These are phyloP conservation scores for Pseudochirops cupreus DNA, from an alignment of 2,797 vertebrate genomes.

Conservation along the genomic window DNA sequence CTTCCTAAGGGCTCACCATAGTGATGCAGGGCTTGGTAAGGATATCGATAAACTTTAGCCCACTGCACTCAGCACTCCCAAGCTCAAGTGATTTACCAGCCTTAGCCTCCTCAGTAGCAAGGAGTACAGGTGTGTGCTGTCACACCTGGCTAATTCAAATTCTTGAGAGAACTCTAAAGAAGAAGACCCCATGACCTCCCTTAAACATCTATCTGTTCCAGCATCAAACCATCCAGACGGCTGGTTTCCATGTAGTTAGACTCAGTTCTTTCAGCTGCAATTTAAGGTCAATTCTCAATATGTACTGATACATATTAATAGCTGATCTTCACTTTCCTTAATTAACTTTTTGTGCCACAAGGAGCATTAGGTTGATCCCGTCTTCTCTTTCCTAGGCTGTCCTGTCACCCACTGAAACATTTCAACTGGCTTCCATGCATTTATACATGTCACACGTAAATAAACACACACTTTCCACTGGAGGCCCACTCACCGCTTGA, in stretches of 20 bases:
- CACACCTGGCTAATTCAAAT: not conserved
- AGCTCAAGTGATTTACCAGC: not conserved
- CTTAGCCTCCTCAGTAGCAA: not conserved
- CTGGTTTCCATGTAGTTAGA: not conserved
- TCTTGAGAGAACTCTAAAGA: slow-evolving; percentile 1
- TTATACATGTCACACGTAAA: too few relatives aligned
- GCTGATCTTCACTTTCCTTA: not conserved
- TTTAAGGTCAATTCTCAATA: slow-evolving; percentile 7
- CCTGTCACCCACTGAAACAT: not conserved
- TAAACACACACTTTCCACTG: not conserved
- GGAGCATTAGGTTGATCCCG: not conserved
- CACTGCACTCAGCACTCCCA: not conserved
- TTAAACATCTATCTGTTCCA: not conserved
- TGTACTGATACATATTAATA: not conserved
- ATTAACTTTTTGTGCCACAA: not conserved
- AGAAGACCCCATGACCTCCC: too few relatives aligned
- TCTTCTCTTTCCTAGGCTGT: not conserved
- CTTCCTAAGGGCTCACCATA: not conserved
- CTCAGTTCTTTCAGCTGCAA: not conserved
- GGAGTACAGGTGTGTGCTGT: not conserved
- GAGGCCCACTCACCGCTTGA: slow-evolving; percentile 91
- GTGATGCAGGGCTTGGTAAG: not conserved
- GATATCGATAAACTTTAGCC: not conserved
- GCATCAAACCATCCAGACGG: not conserved
- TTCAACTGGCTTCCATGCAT: not conserved